Conservation (phyloP, 2,797 vertebrate genomes). For the Tapirus indicus region DNA sequence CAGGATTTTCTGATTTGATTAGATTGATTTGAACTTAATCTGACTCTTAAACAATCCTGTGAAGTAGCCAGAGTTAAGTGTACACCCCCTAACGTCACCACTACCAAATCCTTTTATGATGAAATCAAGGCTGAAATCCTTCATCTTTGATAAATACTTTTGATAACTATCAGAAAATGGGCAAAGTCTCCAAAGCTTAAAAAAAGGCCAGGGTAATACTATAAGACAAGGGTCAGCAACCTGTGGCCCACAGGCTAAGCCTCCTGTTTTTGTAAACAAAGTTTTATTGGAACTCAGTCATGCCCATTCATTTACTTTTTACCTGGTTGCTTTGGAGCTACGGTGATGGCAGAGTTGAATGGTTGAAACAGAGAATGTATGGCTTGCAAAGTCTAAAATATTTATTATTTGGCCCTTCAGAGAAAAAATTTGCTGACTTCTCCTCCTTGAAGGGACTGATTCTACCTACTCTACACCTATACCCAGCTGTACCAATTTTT, state of each 20-base stretch:
- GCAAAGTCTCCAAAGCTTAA: not conserved
- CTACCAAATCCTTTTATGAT: not conserved
- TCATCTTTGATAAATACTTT: not conserved
- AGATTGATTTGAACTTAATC: not conserved
- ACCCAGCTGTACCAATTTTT: not conserved
- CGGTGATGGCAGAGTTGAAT: not conserved
- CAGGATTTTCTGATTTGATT: not conserved
- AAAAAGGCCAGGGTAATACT: not conserved
- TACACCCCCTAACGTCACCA: not conserved
- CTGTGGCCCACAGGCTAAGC: not conserved
- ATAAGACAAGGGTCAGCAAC: not conserved
- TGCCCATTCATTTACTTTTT: not conserved
- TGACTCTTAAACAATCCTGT: not conserved
- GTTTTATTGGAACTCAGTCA: not conserved
- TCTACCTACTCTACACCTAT: not conserved
- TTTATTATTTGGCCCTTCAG: not conserved
- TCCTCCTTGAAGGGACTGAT: not conserved
- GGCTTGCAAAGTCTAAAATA: not conserved
- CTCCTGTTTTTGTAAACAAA: not conserved
- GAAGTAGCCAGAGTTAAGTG: not conserved
- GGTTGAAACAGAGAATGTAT: not conserved
- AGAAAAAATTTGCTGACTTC: not conserved
- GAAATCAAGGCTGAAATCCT: not conserved
- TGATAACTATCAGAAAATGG: not conserved
- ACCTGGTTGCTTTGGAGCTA: not conserved